Conservation (phyloP, 2,888 invertebrate genomes). For the Phania funesta region DNA sequence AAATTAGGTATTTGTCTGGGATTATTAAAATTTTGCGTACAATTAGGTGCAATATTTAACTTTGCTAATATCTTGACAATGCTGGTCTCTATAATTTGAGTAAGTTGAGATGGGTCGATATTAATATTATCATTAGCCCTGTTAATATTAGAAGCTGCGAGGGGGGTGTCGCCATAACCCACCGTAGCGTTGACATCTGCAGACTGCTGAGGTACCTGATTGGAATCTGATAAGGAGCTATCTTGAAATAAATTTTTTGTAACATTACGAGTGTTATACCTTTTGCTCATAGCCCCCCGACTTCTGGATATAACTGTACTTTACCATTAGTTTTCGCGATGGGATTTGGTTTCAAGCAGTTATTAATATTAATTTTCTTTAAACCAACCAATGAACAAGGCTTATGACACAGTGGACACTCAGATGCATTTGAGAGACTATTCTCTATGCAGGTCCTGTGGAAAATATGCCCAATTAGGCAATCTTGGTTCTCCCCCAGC, state of each 20-base stretch:
- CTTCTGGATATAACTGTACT: not conserved
- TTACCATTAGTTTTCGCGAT: not conserved
- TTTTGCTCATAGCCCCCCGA: not conserved
- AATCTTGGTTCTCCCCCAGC: not conserved
- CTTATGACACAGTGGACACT: not conserved
- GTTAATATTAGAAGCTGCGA: not conserved
- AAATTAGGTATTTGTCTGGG: too few relatives aligned
- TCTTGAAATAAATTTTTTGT: not conserved
- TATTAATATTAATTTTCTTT: not conserved
- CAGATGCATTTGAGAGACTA: not conserved
- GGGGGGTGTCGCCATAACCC: too few relatives aligned
- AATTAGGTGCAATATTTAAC: too few relatives aligned
- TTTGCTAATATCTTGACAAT: too few relatives aligned
- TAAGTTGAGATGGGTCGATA: not conserved
- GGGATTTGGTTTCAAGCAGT: not conserved
- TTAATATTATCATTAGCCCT: not conserved
- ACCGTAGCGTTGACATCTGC: not conserved
- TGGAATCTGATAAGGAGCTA: not conserved
- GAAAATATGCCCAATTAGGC: not conserved
- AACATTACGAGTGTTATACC: not conserved
- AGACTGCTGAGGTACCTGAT: not conserved
- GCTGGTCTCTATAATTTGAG: not conserved
- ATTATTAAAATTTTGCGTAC: too few relatives aligned
- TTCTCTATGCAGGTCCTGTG: not conserved
- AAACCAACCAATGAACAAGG: not conserved